Evolutionary conservation across 2,797 vertebrate species (phyloP).

Genomic region (Todus mexicanus): DNA sequence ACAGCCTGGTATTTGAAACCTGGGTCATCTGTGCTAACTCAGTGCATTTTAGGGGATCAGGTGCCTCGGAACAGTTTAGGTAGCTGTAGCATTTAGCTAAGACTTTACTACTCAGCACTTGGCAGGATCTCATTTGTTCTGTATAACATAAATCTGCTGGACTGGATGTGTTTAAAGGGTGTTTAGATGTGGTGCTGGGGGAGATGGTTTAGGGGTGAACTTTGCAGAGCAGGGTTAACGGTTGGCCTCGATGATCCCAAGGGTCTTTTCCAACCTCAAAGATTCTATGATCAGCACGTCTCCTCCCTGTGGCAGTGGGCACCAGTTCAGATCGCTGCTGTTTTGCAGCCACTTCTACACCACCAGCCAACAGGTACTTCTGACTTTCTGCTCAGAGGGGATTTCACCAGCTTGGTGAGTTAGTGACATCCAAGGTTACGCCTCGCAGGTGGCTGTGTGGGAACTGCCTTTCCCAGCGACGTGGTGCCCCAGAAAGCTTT

Average conservation of each 20-base stretch:
- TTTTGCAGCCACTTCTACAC: neutral
- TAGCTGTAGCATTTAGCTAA: neutral
- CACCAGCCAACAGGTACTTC: neutral
- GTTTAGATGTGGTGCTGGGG: too few relatives aligned
- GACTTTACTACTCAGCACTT: neutral
- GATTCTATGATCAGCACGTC: fast-evolving
- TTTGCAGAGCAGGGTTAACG: too few relatives aligned
- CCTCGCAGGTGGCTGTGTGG: neutral
- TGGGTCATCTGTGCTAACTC: neutral
- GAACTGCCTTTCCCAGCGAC: neutral
- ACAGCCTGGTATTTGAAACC: neutral
- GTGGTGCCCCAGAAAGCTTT: neutral
- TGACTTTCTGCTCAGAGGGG: neutral
- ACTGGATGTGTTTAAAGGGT: too few relatives aligned
- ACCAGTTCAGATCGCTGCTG: neutral
- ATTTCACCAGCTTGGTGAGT: neutral
- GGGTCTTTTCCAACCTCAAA: too few relatives aligned
- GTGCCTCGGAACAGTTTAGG: neutral
- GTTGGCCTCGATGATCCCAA: too few relatives aligned
- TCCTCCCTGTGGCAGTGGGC: neutral
- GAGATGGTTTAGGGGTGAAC: too few relatives aligned
- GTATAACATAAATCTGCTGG: neutral
- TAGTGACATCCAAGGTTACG: too few relatives aligned
- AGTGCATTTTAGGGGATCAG: neutral
- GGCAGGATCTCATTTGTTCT: neutral